Base-by-base conservation (phyloP, 2,113 vertebrate species). In the Xenopus tropicalis region DNA sequence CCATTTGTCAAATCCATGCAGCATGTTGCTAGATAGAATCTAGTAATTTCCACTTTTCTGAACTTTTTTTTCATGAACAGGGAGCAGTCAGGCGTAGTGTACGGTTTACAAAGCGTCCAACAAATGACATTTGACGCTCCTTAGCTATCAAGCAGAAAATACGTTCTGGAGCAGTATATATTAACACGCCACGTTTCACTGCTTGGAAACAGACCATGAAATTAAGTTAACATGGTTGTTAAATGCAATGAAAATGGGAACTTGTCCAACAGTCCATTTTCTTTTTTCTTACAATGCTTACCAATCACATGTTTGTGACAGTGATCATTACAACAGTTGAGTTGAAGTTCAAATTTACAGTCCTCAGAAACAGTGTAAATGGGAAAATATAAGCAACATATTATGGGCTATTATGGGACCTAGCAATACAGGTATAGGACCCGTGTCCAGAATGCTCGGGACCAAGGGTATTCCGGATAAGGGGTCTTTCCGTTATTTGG, bases 141-240 rank as follows among this genome's bases (percentile, higher is more conserved):
- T 16, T n/a, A 51, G 63, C 57, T 74, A 23, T 20, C 37, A 51
- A 67, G 64, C 64, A 61, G 64, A 74, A 66, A 74, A 66, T 58
- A 59, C 23, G 21, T 59, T 66, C 19, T 66, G 20, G 59, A 54
- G 61, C 29, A 62, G 24, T 43, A 73, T 73, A n/a, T 67, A 61
- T 61, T 67, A 61, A n/a, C 17, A 46, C 65, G 23, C 23, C 23
- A 66, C 16, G 24, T 23, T 24, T 44, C 22, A 74, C 5, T 59
- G 24, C n/a, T 22, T 52, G 24, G 44, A 43, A 24, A 54, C 61
- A 71, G 21, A 64, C 14, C 17, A 64, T 56, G 25, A 54, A 22
- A 37, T 70, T n/a, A 29, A 12, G 14, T 67, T 67, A 51, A 20
- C 21, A n/a, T 67, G 48, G 17, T 67, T 54, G 46, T 66, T 67